Base-by-base conservation (phyloP, 2,888 invertebrate genomes). In the Meganola albula region DNA sequence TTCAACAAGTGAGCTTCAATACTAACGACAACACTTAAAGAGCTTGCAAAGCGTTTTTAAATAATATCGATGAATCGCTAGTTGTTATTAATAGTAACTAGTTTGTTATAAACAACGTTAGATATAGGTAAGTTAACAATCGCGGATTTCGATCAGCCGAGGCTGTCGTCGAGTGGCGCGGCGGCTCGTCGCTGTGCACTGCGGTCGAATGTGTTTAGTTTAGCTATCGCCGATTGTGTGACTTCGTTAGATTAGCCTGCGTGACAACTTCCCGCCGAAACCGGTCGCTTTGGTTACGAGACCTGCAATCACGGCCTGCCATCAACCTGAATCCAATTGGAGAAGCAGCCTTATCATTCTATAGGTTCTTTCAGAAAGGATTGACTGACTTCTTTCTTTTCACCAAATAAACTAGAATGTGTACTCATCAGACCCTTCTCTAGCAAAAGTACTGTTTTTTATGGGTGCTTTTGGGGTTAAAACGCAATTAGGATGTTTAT, bases 141-240 rank as follows among this genome's bases (percentile, higher is more conserved):
- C 52, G 65, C 60, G 54, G 61, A 52, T 56, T 50, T 83, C 80
- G 79, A 68, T 66, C 79, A 82, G 83, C 79, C 63, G 43, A 37
- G 53, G 80, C 80, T 74, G 83, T 80, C 80, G 82, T 80, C 74
- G 78, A 42, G 46, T 54, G 54, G 61, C 62, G 66, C 66, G 68
- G 70, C 74, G 74, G 65, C 52, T 70, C 69, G 64, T 75, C 73
- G 82, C 82, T 71, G 74, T 76, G 78, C 75, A 84, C 84, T 82
- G 80, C 83, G 83, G 82, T 83, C 84, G 82, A 80, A 76, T 78
- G 74, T 63, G 48, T 49, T 54, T 36, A 34, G 58, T 39, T 48
- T n/a, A n/a, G n/a, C n/a, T n/a, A 48, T 51, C 51, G 43, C 37
- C 29, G 44, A 46, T 49, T 37, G 13, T 32, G 47, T 44, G 49